Conservation (phyloP, 2,888 invertebrate species). For the Slavum lentiscoides region DNA sequence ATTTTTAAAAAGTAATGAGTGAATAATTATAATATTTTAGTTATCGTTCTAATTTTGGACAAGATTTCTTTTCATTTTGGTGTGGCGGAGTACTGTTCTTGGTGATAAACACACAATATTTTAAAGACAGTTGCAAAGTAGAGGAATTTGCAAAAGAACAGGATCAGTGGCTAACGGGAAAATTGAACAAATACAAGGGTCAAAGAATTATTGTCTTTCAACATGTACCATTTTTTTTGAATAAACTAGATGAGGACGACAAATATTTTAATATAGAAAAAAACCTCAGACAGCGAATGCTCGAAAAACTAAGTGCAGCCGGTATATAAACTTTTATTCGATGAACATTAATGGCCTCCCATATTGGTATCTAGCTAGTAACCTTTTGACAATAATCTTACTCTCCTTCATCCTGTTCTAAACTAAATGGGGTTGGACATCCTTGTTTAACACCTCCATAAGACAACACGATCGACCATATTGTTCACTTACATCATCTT, state of each 20-base stretch:
- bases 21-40: slow-evolving; percentile 54
- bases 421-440: too few species aligned
- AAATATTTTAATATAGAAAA: slow-evolving; percentile 60
- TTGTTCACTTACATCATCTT: too few species aligned
- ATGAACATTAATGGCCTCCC: not conserved
- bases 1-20: not conserved
- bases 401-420: too few species aligned
- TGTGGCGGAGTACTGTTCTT: slow-evolving; percentile 62
- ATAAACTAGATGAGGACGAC: slow-evolving; percentile 58
- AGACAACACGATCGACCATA: too few species aligned
- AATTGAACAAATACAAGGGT: slow-evolving; percentile 57
- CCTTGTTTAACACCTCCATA: too few species aligned
- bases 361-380: too few species aligned
- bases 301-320: slow-evolving; percentile 60
- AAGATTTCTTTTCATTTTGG: slow-evolving; percentile 63
- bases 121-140: slow-evolving; percentile 55
- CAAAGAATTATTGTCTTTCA: slow-evolving; percentile 60
- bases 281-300: slow-evolving; percentile 58
- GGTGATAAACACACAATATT: slow-evolving; percentile 62
- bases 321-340: slow-evolving; percentile 57
- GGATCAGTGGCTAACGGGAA: slow-evolving; percentile 60
- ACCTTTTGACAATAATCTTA: too few species aligned
- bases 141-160: slow-evolving; percentile 59
- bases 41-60: slow-evolving; percentile 60
- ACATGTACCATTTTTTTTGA: slow-evolving; percentile 62